Evolutionary conservation across 1,140 invertebrate species (phyloP).

Genomic region (Berghia stephanieae): DNA sequence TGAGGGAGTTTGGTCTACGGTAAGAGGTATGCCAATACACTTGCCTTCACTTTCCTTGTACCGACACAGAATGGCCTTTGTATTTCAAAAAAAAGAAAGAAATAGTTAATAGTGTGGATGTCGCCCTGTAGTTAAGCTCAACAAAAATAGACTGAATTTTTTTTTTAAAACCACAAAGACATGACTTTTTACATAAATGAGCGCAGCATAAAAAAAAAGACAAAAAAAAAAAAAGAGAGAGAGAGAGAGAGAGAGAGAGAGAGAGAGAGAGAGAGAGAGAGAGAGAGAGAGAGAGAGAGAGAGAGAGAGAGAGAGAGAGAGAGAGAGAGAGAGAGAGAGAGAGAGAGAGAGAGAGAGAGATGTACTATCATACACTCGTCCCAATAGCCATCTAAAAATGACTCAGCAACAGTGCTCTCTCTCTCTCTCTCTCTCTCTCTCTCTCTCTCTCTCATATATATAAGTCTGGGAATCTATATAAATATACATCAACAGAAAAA

Average conservation of each 20-base stretch:
- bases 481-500: background rate
- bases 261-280: background rate
- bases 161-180: background rate
- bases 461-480: background rate
- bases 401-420: too few relatives aligned
- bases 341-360: too few relatives aligned
- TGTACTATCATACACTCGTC: too few relatives aligned
- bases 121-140: background rate
- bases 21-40: conserved; percentile 63
- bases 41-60: conserved; percentile 44
- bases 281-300: background rate
- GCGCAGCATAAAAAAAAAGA: background rate
- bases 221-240: conserved; percentile 13
- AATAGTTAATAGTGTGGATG: background rate
- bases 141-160: background rate
- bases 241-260: conserved; percentile 18
- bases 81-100: too few relatives aligned
- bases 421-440: too few relatives aligned
- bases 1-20: conserved; percentile 68
- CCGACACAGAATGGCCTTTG: conserved; percentile 20
- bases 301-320: background rate
- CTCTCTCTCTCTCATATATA: too few relatives aligned
- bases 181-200: background rate
- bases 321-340: conserved; percentile 6
- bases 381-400: too few relatives aligned